Percentiles rank a stretch among this genome's conserved stretches.
Conservation (phyloP, 2,888 invertebrate genomes). For the Cheilosia impressa region DNA sequence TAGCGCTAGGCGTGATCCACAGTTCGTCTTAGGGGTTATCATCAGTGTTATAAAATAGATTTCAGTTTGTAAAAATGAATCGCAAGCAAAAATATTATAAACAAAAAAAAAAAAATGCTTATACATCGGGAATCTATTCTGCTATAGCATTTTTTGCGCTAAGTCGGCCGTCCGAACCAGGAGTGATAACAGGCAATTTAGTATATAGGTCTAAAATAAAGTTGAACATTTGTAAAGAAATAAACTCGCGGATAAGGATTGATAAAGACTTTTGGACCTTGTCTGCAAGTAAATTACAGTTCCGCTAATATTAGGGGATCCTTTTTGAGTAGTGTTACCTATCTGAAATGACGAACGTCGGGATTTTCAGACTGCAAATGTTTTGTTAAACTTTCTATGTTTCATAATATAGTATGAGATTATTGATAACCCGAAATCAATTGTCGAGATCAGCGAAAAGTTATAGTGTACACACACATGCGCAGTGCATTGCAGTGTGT, state of each 20-base stretch:
- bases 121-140: slow-evolving; percentile 5
- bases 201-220: not conserved
- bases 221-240: not conserved
- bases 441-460: too few relatives aligned
- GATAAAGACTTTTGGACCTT: slow-evolving; percentile 1
- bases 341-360: too few relatives aligned
- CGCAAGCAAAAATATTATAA: not conserved
- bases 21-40: slow-evolving; percentile 62
- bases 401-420: too few relatives aligned
- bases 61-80: slow-evolving; percentile 7
- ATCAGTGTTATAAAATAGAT: slow-evolving; percentile 24
- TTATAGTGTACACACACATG: too few relatives aligned
- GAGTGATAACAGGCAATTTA: slow-evolving; percentile 26
- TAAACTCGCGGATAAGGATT: not conserved
- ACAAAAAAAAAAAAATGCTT: not conserved
- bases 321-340: not conserved
- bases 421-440: too few relatives aligned
- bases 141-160: slow-evolving; percentile 10
- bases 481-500: too few relatives aligned
- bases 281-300: not conserved
- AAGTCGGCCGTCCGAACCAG: slow-evolving; percentile 43
- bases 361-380: too few relatives aligned
- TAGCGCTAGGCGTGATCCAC: slow-evolving; percentile 32
- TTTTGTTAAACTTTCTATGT: not conserved
- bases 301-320: not conserved